Base-by-base conservation (phyloP, 2,888 invertebrate genomes). In the Fragum fragum region DNA sequence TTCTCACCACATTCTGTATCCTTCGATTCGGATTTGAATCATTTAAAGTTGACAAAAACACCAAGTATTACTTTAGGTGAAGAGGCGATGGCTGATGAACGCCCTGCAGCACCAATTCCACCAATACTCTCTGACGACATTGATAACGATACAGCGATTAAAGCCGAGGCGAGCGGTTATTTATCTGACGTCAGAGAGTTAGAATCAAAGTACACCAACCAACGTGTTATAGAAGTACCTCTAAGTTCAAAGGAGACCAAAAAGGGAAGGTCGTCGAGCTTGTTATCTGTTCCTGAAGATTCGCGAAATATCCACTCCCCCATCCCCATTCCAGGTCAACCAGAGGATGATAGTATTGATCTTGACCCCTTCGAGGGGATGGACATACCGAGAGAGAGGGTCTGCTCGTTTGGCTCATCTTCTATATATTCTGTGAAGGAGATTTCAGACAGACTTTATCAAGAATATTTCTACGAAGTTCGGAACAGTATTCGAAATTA, bases 381-480 rank as follows among this genome's bases (percentile, higher is more conserved):
- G 28, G 66, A 59, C 18, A 63, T 85, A 32, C 82, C 75, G 0
- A 39, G 85, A 39, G 55, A 80, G 52, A 55, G 85, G 39, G 29
- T 75, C 2, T 36, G 55, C 21, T 85, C 85, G 0, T 47, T 80
- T 21, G 85, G 85, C 1, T 73, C 75, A 16, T 21, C 47, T 2
- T 85, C 85, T 1, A 42, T 85, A 1, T 74, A 76, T 26, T 85
- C 85, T 2, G 85, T 80, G 3, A 83, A 83, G 29, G 85, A 83
- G 47, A 73, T 76, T 21, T 75, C 76, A 14, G 78, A 81, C 47
- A 78, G 79, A 21, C 57, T 78, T 53, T 78, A 78, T 53, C 59
- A 75, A 26, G 71, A 79, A 23, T 85, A 83, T 68, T 76, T 59
- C 53, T 70, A 52, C 36, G 81, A 83, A n/a, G 73, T 85, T 9